phyloP scores from a whole-genome alignment of 2,113 vertebrate species.

The Neolamprologus brichardi region DNA sequence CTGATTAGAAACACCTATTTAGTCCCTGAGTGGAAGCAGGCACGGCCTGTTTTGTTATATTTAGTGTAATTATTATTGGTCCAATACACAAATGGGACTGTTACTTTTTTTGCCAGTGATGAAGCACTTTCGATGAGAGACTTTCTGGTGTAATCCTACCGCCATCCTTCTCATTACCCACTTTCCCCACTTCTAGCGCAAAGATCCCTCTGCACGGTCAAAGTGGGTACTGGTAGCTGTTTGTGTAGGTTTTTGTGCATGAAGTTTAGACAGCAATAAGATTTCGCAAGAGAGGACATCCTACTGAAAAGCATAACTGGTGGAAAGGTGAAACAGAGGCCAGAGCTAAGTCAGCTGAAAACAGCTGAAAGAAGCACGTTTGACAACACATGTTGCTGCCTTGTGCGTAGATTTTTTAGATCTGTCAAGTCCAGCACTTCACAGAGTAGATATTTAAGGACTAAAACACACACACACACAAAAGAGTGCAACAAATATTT shows the following conservation, averaged over 20 bases:
- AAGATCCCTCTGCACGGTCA: background rate
- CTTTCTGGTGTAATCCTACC: background rate
- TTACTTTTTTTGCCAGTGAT: background rate
- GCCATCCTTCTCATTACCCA: background rate
- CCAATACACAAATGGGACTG: constrained; percentile 24
- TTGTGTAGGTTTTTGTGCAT: background rate
- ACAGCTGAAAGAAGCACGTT: background rate
- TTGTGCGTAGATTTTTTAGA: background rate
- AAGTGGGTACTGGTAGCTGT: background rate
- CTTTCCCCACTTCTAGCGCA: background rate
- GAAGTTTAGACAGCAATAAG: background rate
- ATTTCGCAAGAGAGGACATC: background rate
- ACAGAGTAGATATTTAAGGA: background rate
- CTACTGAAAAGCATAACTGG: background rate
- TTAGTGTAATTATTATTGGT: constrained; percentile 19
- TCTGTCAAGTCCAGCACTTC: background rate
- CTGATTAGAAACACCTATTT: constrained; percentile 20
- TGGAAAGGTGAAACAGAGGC: constrained; percentile 8
- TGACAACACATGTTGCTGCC: background rate
- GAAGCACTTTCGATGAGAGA: background rate
- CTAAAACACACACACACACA: background rate
- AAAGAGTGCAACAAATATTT: background rate
- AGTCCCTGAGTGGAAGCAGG: background rate
- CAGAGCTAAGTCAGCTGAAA: background rate
- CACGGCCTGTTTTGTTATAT: background rate